Conservation (phyloP, 2,113 vertebrate species). For the Bufo bufo region DNA sequence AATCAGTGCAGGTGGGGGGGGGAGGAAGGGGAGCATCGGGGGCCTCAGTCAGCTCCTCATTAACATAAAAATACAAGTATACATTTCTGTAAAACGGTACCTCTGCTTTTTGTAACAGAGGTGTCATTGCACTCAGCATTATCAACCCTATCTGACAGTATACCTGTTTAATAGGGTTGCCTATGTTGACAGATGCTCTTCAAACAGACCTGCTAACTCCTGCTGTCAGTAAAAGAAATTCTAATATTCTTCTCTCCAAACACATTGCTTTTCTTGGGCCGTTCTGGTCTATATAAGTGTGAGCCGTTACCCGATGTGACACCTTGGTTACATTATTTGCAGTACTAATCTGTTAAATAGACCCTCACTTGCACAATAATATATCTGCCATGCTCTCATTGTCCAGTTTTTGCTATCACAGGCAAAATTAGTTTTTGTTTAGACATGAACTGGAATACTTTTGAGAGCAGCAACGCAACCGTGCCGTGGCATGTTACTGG, state of each 20-base stretch:
- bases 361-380: slow-evolving; percentile 12
- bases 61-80: too few species aligned
- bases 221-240: not conserved
- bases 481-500: slow-evolving; percentile 42
- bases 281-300: not conserved
- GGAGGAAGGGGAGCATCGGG: too few species aligned
- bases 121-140: too few species aligned
- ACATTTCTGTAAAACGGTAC: too few species aligned
- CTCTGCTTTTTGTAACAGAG: too few species aligned
- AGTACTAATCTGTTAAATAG: not conserved
- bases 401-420: slow-evolving; percentile 8
- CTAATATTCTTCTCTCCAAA: not conserved
- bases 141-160: too few species aligned
- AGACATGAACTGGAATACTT: slow-evolving; percentile 40
- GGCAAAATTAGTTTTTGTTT: slow-evolving; percentile 38
- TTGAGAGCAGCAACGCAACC: slow-evolving; percentile 35
- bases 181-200: too few species aligned
- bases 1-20: too few species aligned
- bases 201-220: not conserved
- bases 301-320: not conserved
- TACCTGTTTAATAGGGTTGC: too few species aligned
- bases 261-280: not conserved
- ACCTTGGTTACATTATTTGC: not conserved
- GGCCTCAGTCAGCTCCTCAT: too few species aligned
- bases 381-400: not conserved